Percentiles rank a stretch among this genome's conserved stretches.
Evolutionary conservation across 2,797 vertebrate species (phyloP).

Genomic region (Carcharodon carcharias): DNA sequence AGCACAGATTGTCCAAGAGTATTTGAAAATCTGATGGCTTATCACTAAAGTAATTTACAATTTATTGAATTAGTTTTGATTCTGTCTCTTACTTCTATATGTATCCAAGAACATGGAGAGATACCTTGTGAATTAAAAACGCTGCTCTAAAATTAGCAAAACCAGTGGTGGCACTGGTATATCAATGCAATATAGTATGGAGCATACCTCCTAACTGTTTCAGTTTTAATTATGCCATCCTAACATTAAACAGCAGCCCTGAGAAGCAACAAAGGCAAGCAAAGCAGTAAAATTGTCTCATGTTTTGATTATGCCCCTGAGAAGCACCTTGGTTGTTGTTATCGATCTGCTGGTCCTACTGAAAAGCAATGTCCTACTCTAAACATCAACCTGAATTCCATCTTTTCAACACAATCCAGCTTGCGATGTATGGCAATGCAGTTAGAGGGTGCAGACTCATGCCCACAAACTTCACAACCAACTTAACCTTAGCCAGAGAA

Average conservation of each 20-base stretch:
- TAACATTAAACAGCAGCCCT: neutral
- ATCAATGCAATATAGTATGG: neutral
- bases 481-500: too few relatives aligned
- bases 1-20: too few relatives aligned
- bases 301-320: neutral
- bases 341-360: neutral
- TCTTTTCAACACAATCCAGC: too few relatives aligned
- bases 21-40: too few relatives aligned
- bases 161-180: neutral
- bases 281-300: neutral
- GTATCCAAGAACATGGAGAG: neutral
- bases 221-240: neutral
- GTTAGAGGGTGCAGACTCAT: too few relatives aligned
- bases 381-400: too few relatives aligned
- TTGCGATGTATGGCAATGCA: too few relatives aligned
- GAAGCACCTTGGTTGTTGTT: neutral
- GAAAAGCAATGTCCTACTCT: neutral
- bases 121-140: conserved; percentile 1
- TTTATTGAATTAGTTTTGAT: neutral
- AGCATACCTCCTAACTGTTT: neutral
- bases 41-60: neutral
- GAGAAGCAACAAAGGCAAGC: neutral
- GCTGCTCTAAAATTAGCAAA: neutral
- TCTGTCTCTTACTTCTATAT: neutral
- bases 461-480: too few relatives aligned